Conservation (phyloP, 2,113 vertebrate species). For the Siphamia tubifer region DNA sequence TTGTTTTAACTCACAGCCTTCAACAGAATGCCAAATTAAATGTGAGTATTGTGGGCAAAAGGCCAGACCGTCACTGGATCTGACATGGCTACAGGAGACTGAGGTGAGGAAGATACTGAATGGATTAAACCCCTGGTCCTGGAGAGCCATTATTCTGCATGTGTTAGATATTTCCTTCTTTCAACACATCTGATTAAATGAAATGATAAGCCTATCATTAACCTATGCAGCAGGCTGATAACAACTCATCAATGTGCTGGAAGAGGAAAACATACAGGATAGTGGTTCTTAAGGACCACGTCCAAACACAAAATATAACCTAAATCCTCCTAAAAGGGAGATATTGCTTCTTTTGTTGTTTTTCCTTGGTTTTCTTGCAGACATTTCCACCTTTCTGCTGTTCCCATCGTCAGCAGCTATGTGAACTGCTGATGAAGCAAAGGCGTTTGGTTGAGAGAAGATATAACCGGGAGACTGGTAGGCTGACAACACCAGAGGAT, state of each 20-base stretch:
- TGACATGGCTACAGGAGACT: neutral
- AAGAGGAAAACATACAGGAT: too few species aligned
- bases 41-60: conserved; percentile 68
- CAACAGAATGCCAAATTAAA: neutral
- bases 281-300: too few species aligned
- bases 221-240: too few species aligned
- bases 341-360: neutral
- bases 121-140: neutral
- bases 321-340: too few species aligned
- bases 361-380: neutral
- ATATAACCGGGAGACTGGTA: neutral
- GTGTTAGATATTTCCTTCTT: too few species aligned
- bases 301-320: too few species aligned
- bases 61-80: conserved; percentile 44
- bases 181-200: too few species aligned
- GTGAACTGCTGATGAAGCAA: conserved; percentile 36
- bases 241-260: too few species aligned
- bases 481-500: neutral
- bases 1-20: conserved; percentile 7
- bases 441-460: conserved; percentile 14
- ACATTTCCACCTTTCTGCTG: conserved; percentile 58
- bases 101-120: conserved; percentile 44
- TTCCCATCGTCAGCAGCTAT: conserved; percentile 38
- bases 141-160: too few species aligned
- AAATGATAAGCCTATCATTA: too few species aligned